Evolutionary conservation across 1,140 invertebrate species (phyloP).

Genomic region (Trichoplusia ni): DNA sequence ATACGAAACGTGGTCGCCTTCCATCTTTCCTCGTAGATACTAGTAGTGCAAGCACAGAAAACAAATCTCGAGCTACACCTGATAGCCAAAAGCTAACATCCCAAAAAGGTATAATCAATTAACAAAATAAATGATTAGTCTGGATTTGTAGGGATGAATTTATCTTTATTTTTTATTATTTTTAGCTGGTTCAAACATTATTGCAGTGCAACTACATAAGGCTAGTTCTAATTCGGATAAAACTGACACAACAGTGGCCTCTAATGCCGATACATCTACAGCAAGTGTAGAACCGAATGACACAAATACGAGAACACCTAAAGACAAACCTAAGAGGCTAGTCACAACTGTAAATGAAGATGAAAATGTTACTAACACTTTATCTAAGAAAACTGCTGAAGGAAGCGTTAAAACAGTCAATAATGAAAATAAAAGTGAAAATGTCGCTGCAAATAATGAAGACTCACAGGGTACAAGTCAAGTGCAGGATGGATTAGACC

Average conservation of each 20-base stretch:
- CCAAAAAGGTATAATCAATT: slow-evolving; percentile 37
- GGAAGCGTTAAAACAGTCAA: neutral
- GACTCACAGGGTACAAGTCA: neutral
- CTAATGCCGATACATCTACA: neutral
- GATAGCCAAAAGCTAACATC: slow-evolving; percentile 42
- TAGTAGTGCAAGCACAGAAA: slow-evolving; percentile 48
- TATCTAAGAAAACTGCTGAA: neutral
- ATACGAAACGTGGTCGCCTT: slow-evolving; percentile 33
- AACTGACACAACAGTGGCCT: neutral
- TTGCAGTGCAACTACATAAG: slow-evolving; percentile 14
- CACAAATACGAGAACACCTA: slow-evolving; percentile 4
- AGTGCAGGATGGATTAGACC: neutral
- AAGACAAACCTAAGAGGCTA: slow-evolving; percentile 14
- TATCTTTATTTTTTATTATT: neutral
- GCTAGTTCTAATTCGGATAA: slow-evolving; percentile 1
- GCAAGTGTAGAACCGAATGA: neutral
- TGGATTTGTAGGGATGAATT: too few relatives aligned
- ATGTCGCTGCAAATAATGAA: neutral
- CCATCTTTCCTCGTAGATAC: slow-evolving; percentile 52
- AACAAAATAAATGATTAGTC: neutral
- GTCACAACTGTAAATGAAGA: neutral
- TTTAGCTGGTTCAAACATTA: slow-evolving; percentile 5
- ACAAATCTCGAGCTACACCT: slow-evolving; percentile 48
- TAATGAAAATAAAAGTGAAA: slow-evolving; percentile 1
- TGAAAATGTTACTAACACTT: neutral